A percentile compares a stretch with the other conserved stretches of the same genome.
These are phyloP conservation scores for Epinephelus moara DNA, from an alignment of 2,113 vertebrate genomes.

Conservation along the genomic window DNA sequence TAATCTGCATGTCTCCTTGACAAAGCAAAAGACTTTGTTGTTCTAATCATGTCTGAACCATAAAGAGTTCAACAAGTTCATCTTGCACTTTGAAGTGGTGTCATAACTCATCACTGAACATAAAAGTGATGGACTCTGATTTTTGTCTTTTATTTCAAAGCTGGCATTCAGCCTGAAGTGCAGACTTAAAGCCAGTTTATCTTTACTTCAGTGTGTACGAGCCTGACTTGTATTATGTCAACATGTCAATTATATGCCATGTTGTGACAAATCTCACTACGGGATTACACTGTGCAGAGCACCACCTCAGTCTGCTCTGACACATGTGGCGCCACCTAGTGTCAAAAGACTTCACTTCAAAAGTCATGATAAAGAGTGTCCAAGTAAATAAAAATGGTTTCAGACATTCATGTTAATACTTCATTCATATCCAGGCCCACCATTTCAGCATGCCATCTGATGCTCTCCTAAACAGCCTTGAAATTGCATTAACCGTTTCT, in stretches of 20 bases:
- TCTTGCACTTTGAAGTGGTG: neutral
- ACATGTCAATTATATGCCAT: conserved; percentile 9
- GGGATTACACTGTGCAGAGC: neutral
- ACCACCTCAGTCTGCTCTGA: neutral
- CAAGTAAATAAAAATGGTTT: neutral
- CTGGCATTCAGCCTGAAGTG: neutral
- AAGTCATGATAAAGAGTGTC: neutral
- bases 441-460: too few species aligned
- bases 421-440: neutral
- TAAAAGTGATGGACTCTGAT: neutral
- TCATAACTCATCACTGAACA: neutral
- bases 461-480: too few species aligned
- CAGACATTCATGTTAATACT: neutral
- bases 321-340: conserved; percentile 64
- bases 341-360: conserved; percentile 15
- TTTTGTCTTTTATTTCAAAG: neutral
- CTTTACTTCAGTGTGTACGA: neutral
- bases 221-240: neutral
- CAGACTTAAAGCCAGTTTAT: neutral
- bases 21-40: neutral
- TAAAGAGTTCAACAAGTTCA: neutral
- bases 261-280: conserved; percentile 10
- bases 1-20: neutral
- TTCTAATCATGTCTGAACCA: neutral
- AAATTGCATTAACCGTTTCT: too few species aligned